phyloP scores from a whole-genome alignment of 2,797 vertebrate species.

The Zenarchopterus dispar region DNA sequence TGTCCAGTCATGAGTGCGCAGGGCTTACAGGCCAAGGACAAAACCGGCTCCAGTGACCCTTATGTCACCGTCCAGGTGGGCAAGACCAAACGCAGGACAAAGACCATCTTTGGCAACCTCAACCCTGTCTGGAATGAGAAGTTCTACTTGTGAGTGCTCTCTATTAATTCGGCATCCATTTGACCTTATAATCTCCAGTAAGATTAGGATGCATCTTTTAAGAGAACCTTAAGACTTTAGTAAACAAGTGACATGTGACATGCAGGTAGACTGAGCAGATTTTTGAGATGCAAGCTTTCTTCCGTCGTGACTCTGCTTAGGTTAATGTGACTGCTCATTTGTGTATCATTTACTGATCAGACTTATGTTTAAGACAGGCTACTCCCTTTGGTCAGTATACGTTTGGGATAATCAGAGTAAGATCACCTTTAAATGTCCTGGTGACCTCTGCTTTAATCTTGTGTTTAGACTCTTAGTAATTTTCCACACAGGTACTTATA shows the following conservation, averaged over 20 bases:
- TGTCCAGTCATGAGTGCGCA: slow-evolving; percentile 93
- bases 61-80: slow-evolving; percentile 98
- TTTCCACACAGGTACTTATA: background rate
- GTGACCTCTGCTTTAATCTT: background rate
- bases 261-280: slow-evolving; percentile 6
- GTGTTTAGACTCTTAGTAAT: background rate
- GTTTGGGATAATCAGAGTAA: background rate
- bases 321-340: background rate
- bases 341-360: slow-evolving; percentile 3
- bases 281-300: slow-evolving; percentile 1
- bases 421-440: background rate
- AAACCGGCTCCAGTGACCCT: slow-evolving; percentile 97
- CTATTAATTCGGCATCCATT: slow-evolving; percentile 15
- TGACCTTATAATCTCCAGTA: slow-evolving; percentile 8
- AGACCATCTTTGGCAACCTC: slow-evolving; percentile 97
- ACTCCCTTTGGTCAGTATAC: background rate
- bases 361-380: background rate
- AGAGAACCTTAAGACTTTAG: slow-evolving; percentile 14
- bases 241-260: slow-evolving; percentile 15
- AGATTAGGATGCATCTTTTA: slow-evolving; percentile 25
- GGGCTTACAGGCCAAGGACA: slow-evolving; percentile 98
- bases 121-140: slow-evolving; percentile 98
- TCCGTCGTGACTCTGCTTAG: slow-evolving; percentile 1
- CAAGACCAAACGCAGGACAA: slow-evolving; percentile 95
- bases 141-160: slow-evolving; percentile 94